Evolutionary conservation across 2,113 vertebrate genomes (phyloP).

Genomic region (Tychaedon coryphoeus): DNA sequence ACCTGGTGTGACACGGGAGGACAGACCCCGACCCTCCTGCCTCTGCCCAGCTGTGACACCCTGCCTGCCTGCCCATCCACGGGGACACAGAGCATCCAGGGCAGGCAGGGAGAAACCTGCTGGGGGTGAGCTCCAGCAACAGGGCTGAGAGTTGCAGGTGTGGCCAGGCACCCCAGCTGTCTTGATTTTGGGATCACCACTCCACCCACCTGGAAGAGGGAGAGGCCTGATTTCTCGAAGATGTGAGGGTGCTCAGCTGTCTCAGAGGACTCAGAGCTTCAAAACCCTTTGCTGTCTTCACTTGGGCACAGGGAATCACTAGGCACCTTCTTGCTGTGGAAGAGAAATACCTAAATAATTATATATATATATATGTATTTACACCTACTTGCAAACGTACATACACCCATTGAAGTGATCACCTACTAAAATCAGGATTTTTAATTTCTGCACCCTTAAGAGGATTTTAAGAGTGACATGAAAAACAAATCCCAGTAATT

Average conservation of each 20-base stretch:
- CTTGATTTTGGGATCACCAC: neutral
- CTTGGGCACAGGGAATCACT: neutral
- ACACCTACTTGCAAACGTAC: neutral
- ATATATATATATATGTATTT: neutral
- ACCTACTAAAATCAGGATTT: neutral
- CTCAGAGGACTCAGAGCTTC: neutral
- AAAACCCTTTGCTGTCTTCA: neutral
- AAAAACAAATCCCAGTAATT: neutral
- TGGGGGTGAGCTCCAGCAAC: neutral
- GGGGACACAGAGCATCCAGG: neutral
- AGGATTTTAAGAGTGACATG: neutral
- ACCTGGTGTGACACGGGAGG: neutral
- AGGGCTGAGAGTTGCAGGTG: neutral
- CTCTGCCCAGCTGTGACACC: neutral
- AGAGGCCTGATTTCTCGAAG: neutral
- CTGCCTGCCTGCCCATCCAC: neutral
- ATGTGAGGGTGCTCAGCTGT: neutral
- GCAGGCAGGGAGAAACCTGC: neutral
- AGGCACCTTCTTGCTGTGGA: neutral
- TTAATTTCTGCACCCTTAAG: neutral
- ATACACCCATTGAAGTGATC: neutral
- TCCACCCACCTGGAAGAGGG: neutral
- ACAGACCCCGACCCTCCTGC: neutral
- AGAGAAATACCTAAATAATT: neutral
- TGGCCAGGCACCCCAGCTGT: neutral